phyloP scores from a whole-genome alignment of 1,140 invertebrate species.

The Lepidurus apus region DNA sequence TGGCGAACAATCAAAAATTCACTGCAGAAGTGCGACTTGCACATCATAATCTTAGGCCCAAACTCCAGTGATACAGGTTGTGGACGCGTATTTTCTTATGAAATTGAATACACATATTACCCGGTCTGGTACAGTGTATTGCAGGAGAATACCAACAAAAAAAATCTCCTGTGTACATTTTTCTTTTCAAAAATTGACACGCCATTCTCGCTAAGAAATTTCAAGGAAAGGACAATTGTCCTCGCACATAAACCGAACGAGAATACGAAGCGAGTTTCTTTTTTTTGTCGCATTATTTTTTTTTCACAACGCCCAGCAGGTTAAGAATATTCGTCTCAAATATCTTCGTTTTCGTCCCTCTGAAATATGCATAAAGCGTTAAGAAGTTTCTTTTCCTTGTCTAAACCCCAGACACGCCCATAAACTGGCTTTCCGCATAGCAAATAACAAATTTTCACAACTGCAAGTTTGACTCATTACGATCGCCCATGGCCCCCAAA shows the following conservation, averaged over 20 bases:
- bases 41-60: background rate
- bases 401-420: background rate
- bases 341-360: background rate
- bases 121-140: slow-evolving; percentile 17
- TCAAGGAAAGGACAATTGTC: slow-evolving; percentile 10
- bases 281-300: background rate
- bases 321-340: background rate
- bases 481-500: background rate
- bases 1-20: background rate
- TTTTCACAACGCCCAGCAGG: background rate
- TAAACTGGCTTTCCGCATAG: background rate
- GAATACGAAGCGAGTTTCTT: background rate
- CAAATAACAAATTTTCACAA: background rate
- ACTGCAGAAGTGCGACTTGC: background rate
- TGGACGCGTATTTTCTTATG: slow-evolving; percentile 5
- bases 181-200: background rate
- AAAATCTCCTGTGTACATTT: background rate
- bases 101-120: background rate
- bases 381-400: background rate
- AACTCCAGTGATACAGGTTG: slow-evolving; percentile 12
- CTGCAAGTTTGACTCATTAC: background rate
- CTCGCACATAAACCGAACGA: background rate
- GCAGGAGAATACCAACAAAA: background rate
- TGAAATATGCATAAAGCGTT: slow-evolving; percentile 16
- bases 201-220: background rate